A percentile compares a stretch with the other conserved stretches of the same genome.
Evolutionary conservation across 2,113 vertebrate genomes (phyloP).

Genomic region (Macquaria australasica): DNA sequence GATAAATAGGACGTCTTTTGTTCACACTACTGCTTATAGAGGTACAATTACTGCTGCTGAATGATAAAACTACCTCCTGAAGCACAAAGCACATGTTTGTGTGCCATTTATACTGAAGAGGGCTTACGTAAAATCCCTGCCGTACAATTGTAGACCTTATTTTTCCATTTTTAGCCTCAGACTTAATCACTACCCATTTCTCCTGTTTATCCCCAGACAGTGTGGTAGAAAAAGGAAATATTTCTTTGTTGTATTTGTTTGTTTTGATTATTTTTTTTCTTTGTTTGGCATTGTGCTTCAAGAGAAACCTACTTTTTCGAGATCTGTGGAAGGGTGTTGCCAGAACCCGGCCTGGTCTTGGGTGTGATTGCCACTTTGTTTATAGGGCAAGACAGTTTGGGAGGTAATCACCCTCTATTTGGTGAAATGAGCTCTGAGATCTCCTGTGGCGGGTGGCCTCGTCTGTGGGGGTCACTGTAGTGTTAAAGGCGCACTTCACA

Average conservation of each 20-base stretch:
- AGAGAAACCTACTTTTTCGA: conserved; percentile 22
- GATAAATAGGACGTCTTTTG: background rate
- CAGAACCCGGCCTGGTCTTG: background rate
- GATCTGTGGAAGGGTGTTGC: background rate
- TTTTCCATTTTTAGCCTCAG: background rate
- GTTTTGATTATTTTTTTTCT: background rate
- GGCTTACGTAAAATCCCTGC: background rate
- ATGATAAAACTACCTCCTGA: background rate
- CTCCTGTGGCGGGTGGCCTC: conserved; percentile 31
- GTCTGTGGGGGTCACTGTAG: conserved; percentile 35
- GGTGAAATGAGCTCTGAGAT: conserved; percentile 37
- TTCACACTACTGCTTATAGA: background rate
- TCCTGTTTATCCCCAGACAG: background rate
- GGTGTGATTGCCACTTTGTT: conserved; percentile 45
- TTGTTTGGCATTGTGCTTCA: background rate
- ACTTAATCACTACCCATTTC: background rate
- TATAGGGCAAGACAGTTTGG: conserved; percentile 21
- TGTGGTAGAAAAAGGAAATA: background rate
- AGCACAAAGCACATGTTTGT: background rate
- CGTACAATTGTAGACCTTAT: background rate
- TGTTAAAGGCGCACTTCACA: conserved; percentile 36
- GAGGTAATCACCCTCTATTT: conserved; percentile 41
- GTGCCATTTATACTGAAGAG: background rate
- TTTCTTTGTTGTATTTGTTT: conserved; percentile 13
- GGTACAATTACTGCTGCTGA: background rate